A percentile compares a stretch with the other conserved stretches of the same genome.
Conservation (phyloP, 1,140 invertebrate species). For the Batillaria attramentaria region DNA sequence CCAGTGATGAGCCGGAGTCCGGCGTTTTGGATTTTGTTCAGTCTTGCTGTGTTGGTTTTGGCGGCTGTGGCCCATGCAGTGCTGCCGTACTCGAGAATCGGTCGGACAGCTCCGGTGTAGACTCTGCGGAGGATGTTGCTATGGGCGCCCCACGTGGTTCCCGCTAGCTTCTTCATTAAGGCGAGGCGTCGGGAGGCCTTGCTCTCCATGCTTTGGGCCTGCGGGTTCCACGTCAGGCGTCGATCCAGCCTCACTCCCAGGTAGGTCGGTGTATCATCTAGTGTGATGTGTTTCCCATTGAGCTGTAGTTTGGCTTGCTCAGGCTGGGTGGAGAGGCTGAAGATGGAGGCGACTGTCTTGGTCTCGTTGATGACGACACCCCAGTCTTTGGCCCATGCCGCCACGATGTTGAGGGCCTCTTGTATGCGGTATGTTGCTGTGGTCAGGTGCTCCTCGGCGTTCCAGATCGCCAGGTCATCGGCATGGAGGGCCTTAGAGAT, state of each 20-base stretch:
- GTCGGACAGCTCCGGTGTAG: conserved; percentile 22
- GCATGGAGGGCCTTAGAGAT: conserved; percentile 3
- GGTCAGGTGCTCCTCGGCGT: background rate
- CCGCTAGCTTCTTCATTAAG: conserved; percentile 30
- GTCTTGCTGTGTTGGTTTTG: conserved; percentile 24
- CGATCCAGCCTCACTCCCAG: conserved; percentile 16
- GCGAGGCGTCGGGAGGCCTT: background rate
- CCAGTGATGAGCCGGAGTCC: conserved; percentile 18
- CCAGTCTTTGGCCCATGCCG: conserved; percentile 7
- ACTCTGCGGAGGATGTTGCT: conserved; percentile 17
- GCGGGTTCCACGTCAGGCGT: background rate
- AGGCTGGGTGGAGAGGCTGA: conserved; percentile 18
- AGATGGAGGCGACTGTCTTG: conserved; percentile 21
- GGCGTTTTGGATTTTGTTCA: conserved; percentile 12
- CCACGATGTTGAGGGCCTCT: conserved; percentile 1
- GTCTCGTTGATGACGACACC: conserved; percentile 18
- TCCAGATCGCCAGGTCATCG: conserved; percentile 5
- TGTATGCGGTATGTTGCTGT: conserved; percentile 20
- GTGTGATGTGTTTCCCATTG: conserved; percentile 1
- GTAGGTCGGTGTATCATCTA: conserved; percentile 22
- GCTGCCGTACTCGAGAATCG: conserved; percentile 7
- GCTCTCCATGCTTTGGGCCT: background rate
- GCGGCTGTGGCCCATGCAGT: conserved; percentile 10
- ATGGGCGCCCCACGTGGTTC: conserved; percentile 24
- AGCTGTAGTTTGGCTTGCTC: conserved; percentile 18